Evolutionary conservation across 2,888 invertebrate genomes (phyloP).

Genomic region (Hemaris fuciformis): DNA sequence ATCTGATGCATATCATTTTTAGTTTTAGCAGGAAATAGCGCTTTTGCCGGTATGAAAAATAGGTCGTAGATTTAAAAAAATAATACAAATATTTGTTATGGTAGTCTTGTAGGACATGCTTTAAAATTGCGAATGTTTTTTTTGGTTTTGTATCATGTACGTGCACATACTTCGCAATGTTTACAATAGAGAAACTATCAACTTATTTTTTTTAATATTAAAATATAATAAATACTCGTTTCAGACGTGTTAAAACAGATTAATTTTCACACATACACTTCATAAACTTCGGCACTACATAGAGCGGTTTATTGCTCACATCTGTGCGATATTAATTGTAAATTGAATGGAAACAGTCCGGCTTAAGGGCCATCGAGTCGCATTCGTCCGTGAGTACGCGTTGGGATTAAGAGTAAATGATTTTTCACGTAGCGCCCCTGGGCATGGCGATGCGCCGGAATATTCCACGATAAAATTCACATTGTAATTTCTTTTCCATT

Average conservation of each 20-base stretch:
- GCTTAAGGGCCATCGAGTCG: background rate
- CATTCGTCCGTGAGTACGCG: background rate
- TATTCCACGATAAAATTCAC: conserved; percentile 20
- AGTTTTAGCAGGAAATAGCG: no score
- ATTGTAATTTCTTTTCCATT: conserved; percentile 1
- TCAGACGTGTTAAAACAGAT: background rate
- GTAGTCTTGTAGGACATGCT: no score
- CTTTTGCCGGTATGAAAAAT: no score
- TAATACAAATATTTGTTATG: no score
- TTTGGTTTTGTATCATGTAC: no score
- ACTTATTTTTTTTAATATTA: background rate
- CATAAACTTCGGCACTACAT: background rate
- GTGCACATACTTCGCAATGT: no score
- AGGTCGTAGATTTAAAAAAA: no score
- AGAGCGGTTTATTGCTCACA: background rate
- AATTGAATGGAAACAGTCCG: background rate
- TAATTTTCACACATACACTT: background rate
- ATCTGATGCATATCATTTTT: background rate
- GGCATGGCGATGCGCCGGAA: background rate
- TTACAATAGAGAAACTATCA: background rate
- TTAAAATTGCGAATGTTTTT: no score
- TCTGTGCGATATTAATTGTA: background rate
- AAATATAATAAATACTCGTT: background rate
- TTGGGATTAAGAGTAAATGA: background rate
- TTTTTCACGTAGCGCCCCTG: background rate